Conservation (phyloP, 2,888 invertebrate species). For the Aproaerema taeniolella region DNA sequence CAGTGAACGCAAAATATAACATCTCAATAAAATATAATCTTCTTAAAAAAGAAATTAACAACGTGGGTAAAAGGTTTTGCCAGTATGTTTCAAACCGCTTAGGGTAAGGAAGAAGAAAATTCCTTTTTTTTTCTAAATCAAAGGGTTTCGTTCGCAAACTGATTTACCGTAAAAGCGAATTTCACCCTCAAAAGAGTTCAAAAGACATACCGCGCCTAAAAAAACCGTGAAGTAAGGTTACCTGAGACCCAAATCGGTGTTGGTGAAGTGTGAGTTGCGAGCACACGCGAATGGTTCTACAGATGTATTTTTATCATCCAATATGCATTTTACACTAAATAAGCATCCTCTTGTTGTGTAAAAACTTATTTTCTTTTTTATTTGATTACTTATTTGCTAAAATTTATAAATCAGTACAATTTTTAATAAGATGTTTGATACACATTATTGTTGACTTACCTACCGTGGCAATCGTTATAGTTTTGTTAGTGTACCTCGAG, state of each 20-base stretch:
- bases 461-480: too few species aligned
- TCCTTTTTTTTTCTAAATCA: conserved; percentile 43
- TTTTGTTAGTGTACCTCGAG: too few species aligned
- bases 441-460: too few species aligned
- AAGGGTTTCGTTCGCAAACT: conserved; percentile 44
- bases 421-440: too few species aligned
- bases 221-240: conserved; percentile 41
- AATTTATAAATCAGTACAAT: too few species aligned
- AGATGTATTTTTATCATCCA: too few species aligned
- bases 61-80: conserved; percentile 32
- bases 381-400: too few species aligned
- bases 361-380: too few species aligned
- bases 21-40: conserved; percentile 35
- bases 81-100: conserved; percentile 26
- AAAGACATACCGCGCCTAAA: conserved; percentile 36
- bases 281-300: background rate
- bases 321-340: too few species aligned
- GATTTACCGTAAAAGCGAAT: conserved; percentile 64
- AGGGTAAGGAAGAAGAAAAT: conserved; percentile 42
- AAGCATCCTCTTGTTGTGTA: too few species aligned
- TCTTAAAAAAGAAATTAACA: conserved; percentile 32
- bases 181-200: conserved; percentile 45
- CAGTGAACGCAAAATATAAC: background rate
- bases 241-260: conserved; percentile 36
- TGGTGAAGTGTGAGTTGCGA: background rate